Base-by-base conservation (phyloP, 2,797 vertebrate species). In the Rhinichthys osculus region DNA sequence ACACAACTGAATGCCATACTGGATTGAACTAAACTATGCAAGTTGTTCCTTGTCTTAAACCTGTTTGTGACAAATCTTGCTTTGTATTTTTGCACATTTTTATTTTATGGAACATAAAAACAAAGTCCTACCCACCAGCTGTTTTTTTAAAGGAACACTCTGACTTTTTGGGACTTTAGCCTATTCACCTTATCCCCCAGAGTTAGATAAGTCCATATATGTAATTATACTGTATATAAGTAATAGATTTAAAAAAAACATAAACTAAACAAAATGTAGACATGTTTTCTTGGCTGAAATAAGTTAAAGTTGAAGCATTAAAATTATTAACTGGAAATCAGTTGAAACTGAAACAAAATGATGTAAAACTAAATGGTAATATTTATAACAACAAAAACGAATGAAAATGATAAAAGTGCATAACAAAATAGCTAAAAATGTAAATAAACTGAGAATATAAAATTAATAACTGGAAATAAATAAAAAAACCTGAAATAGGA, bases 201-300 rank as follows among this genome's bases (percentile, higher is more conserved):
- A n/a, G n/a, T n/a, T n/a, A n/a, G n/a, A n/a, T n/a, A n/a, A n/a
- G n/a, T n/a, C n/a, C n/a, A 50, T 16, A 14, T 6, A 50, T 17
- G 47, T 17, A 50, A 14, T 16, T 50, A 1, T 5, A 14, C 27
- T 47, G 0, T 14, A 13, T 47, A 47, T 47, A 14, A 47, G 1
- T 14, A 14, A 47, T 16, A 5, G 0, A 47, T 14, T 1, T 1
- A 30, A 47, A 13, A 44, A 11, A 23, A n/a, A 0, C 3, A 44
- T 4, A 8, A 14, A 27, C 4, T 16, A 16, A n/a, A 59, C 3
- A 71, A 71, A 44, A 44, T 14, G 5, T 14, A 0, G 19, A 69
- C n/a, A 42, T n/a, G 3, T 70, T 70, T 21, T 23, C 21, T 70
- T 42, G 21, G 38, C 21, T 70, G 23, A 72, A 47, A 72, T 27